Evolutionary conservation across 1,140 invertebrate genomes (phyloP), one percentile per base, ranked within the genome.

Genomic region (Sycobia sp.): DNA sequence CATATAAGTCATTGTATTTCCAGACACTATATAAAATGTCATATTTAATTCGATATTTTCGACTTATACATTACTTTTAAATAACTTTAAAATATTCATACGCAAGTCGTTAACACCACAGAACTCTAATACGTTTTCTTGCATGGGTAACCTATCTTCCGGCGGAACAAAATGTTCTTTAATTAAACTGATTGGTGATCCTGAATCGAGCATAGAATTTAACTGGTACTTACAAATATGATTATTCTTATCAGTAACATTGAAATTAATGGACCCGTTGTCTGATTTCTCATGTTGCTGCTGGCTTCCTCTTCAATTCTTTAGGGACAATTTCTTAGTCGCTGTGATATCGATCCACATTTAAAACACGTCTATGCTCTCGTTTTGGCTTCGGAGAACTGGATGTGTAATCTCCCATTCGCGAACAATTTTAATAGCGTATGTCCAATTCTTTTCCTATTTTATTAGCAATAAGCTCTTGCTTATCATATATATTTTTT

Each of bases 61-160:
- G 9, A 84, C 65, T 25, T 68, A 36, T 58, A 77, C 77, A 51
- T 78, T 46, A 69, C 75, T 83, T 36, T 77, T 68, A 66, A 81
- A 76, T 11, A 84, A 50, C 56, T 69, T 58, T 25, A 81, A 38
- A n/a, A 43, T 43, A 18, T 43, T 10, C 20, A 43, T 14, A 2
- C 16, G n/a, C 8, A 18, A 43, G n/a, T 20, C n/a, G n/a, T 20
- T 43, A 20, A 43, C 20, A 18, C 41, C 41, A 20, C 18, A 20
- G 20, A 43, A 43, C 18, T 43, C 41, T 3, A 18, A 5, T 4
- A 14, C n/a, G 5, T 43, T 10, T 18, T 7, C 5, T 3, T 8
- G 8, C n/a, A n/a, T n/a, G 2, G 16, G 5, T 18, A 3, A 11
- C 36, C n/a, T 1, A 5, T 4, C n/a, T 18, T 43, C 4, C 10